Evolutionary conservation across 2,797 vertebrate genomes (phyloP).

Genomic region (Labroides dimidiatus): DNA sequence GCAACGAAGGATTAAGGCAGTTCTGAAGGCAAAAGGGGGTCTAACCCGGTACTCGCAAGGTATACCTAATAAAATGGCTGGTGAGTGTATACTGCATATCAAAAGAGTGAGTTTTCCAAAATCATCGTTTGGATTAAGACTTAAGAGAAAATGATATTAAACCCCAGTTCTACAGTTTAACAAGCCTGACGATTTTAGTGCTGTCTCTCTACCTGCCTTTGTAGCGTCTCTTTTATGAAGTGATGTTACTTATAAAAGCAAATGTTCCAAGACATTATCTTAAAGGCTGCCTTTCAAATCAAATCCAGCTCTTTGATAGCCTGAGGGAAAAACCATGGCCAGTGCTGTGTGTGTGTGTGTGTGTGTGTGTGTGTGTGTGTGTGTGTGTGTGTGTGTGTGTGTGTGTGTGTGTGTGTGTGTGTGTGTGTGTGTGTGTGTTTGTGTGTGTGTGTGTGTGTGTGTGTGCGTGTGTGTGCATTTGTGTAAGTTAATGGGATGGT

Average conservation of each 20-base stretch:
- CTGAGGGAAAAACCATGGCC: conserved; percentile 37
- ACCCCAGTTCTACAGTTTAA: conserved; percentile 34
- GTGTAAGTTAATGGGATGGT: background rate
- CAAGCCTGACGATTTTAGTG: conserved; percentile 40
- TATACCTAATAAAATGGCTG: no score
- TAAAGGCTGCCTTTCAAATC: conserved; percentile 62
- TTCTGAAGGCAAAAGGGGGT: no score
- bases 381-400: background rate
- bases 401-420: background rate
- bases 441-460: background rate
- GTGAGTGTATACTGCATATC: conserved; percentile 37
- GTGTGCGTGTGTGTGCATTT: background rate
- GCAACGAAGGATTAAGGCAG: no score
- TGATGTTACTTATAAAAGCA: conserved; percentile 74
- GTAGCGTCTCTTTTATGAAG: conserved; percentile 50
- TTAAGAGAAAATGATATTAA: conserved; percentile 38
- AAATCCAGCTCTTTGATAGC: conserved; percentile 68
- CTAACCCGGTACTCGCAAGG: no score
- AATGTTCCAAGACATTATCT: conserved; percentile 77
- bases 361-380: background rate
- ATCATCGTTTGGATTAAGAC: conserved; percentile 37
- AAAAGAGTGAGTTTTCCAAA: conserved; percentile 25
- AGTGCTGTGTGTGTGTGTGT: background rate
- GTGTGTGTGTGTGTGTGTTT: background rate
- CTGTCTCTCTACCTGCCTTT: conserved; percentile 42